Evolutionary conservation across 2,888 invertebrate genomes (phyloP).

Genomic region (Tuberolachnus salignus): DNA sequence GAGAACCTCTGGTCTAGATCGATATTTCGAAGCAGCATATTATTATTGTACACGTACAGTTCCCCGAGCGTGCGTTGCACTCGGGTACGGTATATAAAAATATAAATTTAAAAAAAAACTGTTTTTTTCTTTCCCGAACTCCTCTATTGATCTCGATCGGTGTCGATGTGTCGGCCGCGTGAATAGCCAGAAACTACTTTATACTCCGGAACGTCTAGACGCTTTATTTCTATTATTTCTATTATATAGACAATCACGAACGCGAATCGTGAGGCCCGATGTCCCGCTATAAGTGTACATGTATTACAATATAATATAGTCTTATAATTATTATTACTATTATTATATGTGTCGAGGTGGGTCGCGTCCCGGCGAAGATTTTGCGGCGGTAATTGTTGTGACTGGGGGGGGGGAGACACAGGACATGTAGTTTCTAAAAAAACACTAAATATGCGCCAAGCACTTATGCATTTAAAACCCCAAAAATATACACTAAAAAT

Average conservation of each 20-base stretch:
- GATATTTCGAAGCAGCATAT: no score
- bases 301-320: slow-evolving; percentile 13
- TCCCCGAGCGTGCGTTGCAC: background rate
- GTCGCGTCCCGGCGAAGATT: background rate
- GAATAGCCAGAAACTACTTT: slow-evolving; percentile 12
- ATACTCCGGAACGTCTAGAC: background rate
- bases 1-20: no score
- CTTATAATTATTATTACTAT: background rate
- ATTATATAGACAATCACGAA: background rate
- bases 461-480: no score
- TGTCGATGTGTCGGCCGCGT: background rate
- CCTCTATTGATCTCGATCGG: background rate
- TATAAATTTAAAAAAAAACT: no score
- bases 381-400: no score
- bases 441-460: no score
- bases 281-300: slow-evolving; percentile 23
- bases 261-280: background rate
- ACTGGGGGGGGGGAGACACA: no score
- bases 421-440: no score
- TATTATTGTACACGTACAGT: no score
- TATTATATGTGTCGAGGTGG: background rate
- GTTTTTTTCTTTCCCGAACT: slow-evolving; percentile 3
- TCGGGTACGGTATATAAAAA: background rate
- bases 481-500: no score
- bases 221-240: background rate